Conservation (phyloP, 1,140 invertebrate species). For the Adoxophyes honmai region DNA sequence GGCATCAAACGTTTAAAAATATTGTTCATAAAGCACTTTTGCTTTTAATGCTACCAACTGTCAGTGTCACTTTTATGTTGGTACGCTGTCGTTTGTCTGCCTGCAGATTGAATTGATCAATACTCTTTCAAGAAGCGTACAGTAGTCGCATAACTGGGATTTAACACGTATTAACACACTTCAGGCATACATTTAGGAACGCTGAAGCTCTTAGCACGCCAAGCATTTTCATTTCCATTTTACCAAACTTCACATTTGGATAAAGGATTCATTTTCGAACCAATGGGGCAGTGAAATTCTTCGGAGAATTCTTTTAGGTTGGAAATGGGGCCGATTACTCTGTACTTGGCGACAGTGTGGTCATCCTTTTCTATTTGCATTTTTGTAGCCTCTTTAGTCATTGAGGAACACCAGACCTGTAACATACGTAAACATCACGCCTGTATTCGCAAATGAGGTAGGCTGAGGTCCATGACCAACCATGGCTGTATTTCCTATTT, state of each 20-base stretch:
- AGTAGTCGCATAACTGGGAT: background rate
- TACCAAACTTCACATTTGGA: conserved; percentile 97
- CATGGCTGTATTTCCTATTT: no score
- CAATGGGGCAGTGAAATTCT: conserved; percentile 89
- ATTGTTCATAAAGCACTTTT: background rate
- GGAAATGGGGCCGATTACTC: conserved; percentile 93
- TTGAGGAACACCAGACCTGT: conserved; percentile 92
- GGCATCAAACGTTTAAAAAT: no score
- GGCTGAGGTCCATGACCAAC: no score
- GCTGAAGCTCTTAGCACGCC: conserved; percentile 1
- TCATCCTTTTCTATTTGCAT: conserved; percentile 92
- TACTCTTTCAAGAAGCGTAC: background rate
- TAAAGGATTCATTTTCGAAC: conserved; percentile 91
- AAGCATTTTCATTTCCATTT: conserved; percentile 22
- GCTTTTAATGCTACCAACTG: conserved; percentile 6
- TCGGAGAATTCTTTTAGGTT: conserved; percentile 93
- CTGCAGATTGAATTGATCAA: background rate
- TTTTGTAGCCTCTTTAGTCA: conserved; percentile 86
- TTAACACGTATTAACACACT: background rate
- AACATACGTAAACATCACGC: no score
- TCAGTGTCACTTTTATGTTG: background rate
- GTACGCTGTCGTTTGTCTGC: background rate
- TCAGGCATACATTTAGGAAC: conserved; percentile 6
- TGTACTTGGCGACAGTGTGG: conserved; percentile 86
- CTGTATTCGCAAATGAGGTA: no score